These are phyloP conservation scores for Salminus brasiliensis DNA, from an alignment of 2,113 vertebrate genomes.

Conservation along the genomic window DNA sequence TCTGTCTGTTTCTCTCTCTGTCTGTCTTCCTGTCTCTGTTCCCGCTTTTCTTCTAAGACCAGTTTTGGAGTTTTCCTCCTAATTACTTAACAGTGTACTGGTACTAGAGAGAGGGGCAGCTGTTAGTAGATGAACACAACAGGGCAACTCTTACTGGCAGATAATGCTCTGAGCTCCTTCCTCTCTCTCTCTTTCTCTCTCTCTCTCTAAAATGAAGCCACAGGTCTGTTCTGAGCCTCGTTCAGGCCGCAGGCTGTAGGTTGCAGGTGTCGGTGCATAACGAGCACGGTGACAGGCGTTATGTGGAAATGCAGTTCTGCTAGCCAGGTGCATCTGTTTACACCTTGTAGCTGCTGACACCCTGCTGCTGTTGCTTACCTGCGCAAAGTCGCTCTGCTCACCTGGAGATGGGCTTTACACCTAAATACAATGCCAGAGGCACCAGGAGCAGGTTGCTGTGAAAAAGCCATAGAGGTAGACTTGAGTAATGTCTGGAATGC, in stretches of 20 bases:
- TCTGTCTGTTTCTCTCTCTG: neutral
- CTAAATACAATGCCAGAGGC: constrained; percentile 8
- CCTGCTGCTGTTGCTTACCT: neutral
- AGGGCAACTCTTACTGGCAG: neutral
- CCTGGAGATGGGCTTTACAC: constrained; percentile 4
- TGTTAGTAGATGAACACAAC: neutral
- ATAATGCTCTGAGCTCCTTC: neutral
- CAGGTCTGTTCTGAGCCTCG: constrained; percentile 11
- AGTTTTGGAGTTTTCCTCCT: too few species aligned
- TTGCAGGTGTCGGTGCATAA: constrained; percentile 29
- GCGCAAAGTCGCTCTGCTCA: constrained; percentile 22
- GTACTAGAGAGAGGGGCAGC: neutral
- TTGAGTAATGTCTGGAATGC: neutral
- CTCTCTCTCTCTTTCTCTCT: neutral
- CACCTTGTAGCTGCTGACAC: constrained; percentile 39
- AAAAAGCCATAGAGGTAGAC: neutral
- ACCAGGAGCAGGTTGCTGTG: constrained; percentile 1
- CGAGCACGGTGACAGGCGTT: constrained; percentile 20
- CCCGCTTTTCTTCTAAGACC: neutral
- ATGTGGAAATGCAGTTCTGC: neutral
- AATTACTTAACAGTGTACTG: too few species aligned
- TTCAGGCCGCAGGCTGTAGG: neutral
- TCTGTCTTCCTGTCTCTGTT: neutral
- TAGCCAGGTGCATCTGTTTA: constrained; percentile 39
- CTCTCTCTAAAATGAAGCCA: constrained; percentile 5